Evolutionary conservation across 2,888 invertebrate genomes (phyloP).

Genomic region (Bruchidius siliquastri): DNA sequence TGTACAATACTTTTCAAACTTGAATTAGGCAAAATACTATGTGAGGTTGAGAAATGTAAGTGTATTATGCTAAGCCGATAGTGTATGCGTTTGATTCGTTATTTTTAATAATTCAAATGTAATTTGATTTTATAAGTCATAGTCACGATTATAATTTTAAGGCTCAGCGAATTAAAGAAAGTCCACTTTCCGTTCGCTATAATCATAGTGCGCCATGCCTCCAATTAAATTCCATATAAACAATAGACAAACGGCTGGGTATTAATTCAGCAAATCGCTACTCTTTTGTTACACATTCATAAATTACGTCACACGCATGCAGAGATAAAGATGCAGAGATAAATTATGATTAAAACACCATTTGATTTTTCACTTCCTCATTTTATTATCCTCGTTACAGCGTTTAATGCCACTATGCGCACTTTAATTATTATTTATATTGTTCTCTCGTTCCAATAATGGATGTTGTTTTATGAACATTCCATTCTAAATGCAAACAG

Average conservation of each 20-base stretch:
- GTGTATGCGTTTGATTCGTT: no score
- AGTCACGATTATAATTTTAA: not conserved
- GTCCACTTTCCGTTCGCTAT: not conserved
- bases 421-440: not conserved
- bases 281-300: not conserved
- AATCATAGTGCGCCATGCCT: not conserved
- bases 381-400: not conserved
- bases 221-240: not conserved
- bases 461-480: not conserved
- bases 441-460: not conserved
- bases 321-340: not conserved
- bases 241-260: not conserved
- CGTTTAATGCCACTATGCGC: not conserved
- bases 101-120: no score
- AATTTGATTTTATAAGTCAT: no score
- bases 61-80: no score
- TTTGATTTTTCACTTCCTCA: not conserved
- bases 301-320: not conserved
- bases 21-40: no score
- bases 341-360: not conserved
- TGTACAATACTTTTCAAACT: no score
- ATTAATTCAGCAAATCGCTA: not conserved
- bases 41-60: no score
- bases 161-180: not conserved
- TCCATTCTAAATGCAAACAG: not conserved